These are phyloP conservation scores for Melinaea menophilus DNA, from an alignment of 2,888 invertebrate species.

Conservation along the genomic window DNA sequence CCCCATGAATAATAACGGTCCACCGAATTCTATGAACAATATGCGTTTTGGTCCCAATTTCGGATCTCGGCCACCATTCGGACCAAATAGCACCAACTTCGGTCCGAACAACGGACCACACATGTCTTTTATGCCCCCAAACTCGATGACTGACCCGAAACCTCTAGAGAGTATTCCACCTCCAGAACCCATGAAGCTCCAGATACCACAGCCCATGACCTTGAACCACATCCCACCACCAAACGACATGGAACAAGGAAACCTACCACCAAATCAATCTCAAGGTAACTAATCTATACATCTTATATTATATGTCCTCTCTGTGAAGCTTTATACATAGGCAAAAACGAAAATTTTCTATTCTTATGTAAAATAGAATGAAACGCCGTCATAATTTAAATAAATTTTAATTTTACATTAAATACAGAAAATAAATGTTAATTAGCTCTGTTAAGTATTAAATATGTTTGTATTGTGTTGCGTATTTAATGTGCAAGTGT, in stretches of 20 bases:
- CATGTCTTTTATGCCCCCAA: slow-evolving; percentile 52
- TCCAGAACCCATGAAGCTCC: slow-evolving; percentile 76
- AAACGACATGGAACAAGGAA: slow-evolving; percentile 78
- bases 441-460: too few relatives aligned
- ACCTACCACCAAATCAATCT: slow-evolving; percentile 66
- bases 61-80: slow-evolving; percentile 60
- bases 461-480: too few relatives aligned
- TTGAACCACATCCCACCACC: slow-evolving; percentile 80
- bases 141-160: slow-evolving; percentile 44
- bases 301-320: background rate
- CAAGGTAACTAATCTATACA: slow-evolving; percentile 49
- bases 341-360: background rate
- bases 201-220: slow-evolving; percentile 80
- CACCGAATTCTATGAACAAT: slow-evolving; percentile 45
- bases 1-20: slow-evolving; percentile 47
- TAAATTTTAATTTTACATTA: too few relatives aligned
- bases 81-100: slow-evolving; percentile 56
- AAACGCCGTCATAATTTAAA: too few relatives aligned
- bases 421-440: too few relatives aligned
- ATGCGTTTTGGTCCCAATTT: slow-evolving; percentile 62
- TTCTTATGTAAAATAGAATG: too few relatives aligned
- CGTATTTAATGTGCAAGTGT: slow-evolving; percentile 11
- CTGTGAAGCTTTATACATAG: background rate
- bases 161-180: slow-evolving; percentile 47
- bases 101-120: slow-evolving; percentile 35